phyloP scores from a whole-genome alignment of 2,113 vertebrate species.

The cat (Felis catus) region F.catus_Fca126_mat1.0 CM031423.1:3368501-3369000 shows the following conservation, averaged over 20 bases:
- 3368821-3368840: neutral
- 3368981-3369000: too few species aligned
- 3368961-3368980: too few species aligned
- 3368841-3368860: neutral
- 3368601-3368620: rapidly evolving
- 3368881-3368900: neutral
- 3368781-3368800: neutral
- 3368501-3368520: neutral
- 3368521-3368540: rapidly evolving
- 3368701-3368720: rapidly evolving
- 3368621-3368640: too few species aligned
- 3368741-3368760: too few species aligned
- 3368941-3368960: neutral
- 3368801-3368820: neutral
- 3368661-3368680: neutral
- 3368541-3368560: neutral
- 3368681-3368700: rapidly evolving
- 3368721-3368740: rapidly evolving
- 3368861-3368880: neutral
- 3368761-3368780: rapidly evolving
- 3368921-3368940: rapidly evolving
- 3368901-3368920: rapidly evolving
- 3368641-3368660: rapidly evolving
- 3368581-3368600: rapidly evolving
- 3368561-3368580: rapidly evolving